These are phyloP conservation scores for Lophius americanus DNA, from an alignment of 2,797 vertebrate genomes.

Conservation along the genomic window DNA sequence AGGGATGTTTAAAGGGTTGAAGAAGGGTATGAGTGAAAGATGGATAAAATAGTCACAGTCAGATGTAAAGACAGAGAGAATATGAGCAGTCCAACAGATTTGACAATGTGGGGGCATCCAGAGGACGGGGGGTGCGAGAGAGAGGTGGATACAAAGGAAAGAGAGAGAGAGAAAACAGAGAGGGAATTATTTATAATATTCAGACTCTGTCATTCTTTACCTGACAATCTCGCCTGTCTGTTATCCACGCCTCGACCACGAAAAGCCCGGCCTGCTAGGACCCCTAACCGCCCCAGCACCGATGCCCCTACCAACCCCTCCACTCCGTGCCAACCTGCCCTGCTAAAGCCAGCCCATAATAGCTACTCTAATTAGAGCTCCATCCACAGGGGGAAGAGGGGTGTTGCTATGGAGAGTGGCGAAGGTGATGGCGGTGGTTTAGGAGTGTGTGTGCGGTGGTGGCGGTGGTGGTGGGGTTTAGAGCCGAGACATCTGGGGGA, in stretches of 20 bases:
- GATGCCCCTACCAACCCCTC: constrained; percentile 55
- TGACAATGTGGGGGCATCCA: constrained; percentile 48
- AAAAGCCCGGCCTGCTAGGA: constrained; percentile 48
- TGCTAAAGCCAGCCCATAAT: constrained; percentile 85
- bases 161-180: constrained; percentile 10
- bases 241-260: constrained; percentile 14
- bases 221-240: constrained; percentile 29
- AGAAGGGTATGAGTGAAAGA: constrained; percentile 56
- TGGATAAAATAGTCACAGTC: constrained; percentile 39
- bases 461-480: constrained; percentile 53
- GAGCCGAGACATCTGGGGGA: constrained; percentile 85
- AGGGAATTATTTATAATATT: not conserved
- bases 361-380: constrained; percentile 87
- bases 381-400: constrained; percentile 82
- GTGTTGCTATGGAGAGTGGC: constrained; percentile 83
- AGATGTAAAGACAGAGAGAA: constrained; percentile 43
- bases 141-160: constrained; percentile 11
- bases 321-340: constrained; percentile 62
- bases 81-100: constrained; percentile 43
- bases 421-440: constrained; percentile 72
- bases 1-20: constrained; percentile 60
- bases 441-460: constrained; percentile 49
- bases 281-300: constrained; percentile 47
- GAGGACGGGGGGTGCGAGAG: constrained; percentile 46
- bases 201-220: constrained; percentile 29